Base-by-base conservation (phyloP, 2,888 invertebrate genomes). In the Yponomeuta cagnagella region DNA sequence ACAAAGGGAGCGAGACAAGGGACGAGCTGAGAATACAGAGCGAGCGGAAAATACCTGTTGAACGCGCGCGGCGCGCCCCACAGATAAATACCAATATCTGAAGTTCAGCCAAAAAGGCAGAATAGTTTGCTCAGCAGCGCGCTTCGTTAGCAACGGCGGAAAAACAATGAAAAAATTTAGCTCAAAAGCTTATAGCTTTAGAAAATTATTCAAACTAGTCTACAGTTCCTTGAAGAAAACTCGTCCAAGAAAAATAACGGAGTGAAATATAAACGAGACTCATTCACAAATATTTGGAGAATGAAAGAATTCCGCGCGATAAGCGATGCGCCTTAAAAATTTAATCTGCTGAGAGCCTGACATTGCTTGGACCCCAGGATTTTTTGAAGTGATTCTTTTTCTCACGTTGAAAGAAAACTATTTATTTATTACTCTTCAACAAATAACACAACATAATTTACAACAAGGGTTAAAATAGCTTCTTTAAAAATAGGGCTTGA, bases 201-300 rank as follows among this genome's bases (percentile, higher is more conserved):
- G 52, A 58, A 58, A 58, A 58, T 15, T 58, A 15, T 58, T 58
- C 15, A 58, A 58, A 58, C 10, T 12, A 52, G 12, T 2, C 52
- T 58, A 15, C 12, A 58, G 15, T 15, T 58, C 12, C 15, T 15
- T 58, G 52, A 1, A 58, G 52, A 15, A 58, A 58, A 58, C 15
- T 15, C 52, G 52, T 12, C 4, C 64, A 23, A 31, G 65, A 12
- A 33, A 65, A 48, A 30, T 30, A 68, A 5, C 12, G 52, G 48
- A 10, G 37, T 30, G 68, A 31, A 68, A 72, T 63, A 70, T 33
- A 67, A 72, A 72, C 43, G 37, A 71, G 69, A 68, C 43, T 63
- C 23, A 67, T 30, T 8, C 73, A 74, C 78, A 82, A 83, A 85
- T 83, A 81, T 83, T 81, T 80, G 77, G 74, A 79, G 76, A 67